These are phyloP conservation scores for Gymnoscopelus microlampas DNA, from an alignment of 2,797 vertebrate species.

Conservation along the genomic window DNA sequence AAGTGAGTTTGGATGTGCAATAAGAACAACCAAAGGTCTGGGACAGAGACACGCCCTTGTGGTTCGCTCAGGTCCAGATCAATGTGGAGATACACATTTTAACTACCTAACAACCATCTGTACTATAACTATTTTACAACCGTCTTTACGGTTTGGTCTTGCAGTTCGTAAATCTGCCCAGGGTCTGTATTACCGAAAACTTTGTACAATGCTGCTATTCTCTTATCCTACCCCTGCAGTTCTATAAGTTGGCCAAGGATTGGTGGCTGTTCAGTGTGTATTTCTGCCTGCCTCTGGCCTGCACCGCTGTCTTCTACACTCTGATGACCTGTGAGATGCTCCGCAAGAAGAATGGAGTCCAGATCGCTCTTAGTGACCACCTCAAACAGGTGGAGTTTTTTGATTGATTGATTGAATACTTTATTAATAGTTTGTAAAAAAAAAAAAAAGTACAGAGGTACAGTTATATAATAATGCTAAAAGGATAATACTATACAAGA, in stretches of 20 bases:
- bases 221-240: conserved; percentile 74
- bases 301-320: conserved; percentile 94
- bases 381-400: conserved; percentile 75
- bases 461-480: too few relatives aligned
- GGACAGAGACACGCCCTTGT: conserved; percentile 25
- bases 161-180: background rate
- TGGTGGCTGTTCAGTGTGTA: conserved; percentile 98
- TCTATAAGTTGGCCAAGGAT: conserved; percentile 93
- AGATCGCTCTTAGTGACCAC: conserved; percentile 82
- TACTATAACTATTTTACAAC: background rate
- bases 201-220: background rate
- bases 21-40: conserved; percentile 16
- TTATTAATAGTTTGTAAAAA: too few relatives aligned
- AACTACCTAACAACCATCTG: background rate
- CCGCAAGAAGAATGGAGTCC: conserved; percentile 80
- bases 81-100: conserved; percentile 8
- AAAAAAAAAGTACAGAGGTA: too few relatives aligned
- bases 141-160: background rate
- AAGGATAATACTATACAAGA: too few relatives aligned
- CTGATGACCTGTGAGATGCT: conserved; percentile 95
- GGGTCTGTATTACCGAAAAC: too few relatives aligned
- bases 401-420: background rate
- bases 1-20: conserved; percentile 27
- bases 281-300: conserved; percentile 93
- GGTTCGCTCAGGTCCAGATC: conserved; percentile 2